Conservation (phyloP, 1,140 invertebrate genomes). For the Panulirus ornatus region DNA sequence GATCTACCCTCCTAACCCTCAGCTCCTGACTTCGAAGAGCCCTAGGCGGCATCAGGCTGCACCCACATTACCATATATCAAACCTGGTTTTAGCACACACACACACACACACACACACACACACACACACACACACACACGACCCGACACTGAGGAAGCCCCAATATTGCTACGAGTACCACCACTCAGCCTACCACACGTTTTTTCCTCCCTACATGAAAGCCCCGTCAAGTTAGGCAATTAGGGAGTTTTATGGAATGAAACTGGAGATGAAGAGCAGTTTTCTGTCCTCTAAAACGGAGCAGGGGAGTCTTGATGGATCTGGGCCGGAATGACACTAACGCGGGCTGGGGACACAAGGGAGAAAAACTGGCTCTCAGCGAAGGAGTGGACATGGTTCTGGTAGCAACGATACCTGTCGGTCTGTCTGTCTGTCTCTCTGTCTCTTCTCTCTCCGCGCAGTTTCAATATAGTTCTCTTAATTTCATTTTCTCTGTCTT, state of each 20-base stretch:
- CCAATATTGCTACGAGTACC: no score
- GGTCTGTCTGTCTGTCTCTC: neutral
- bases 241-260: conserved; percentile 40
- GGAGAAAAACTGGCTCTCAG: neutral
- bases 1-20: no score
- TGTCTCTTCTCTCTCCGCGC: neutral
- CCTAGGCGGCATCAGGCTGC: no score
- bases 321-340: neutral
- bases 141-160: neutral
- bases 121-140: neutral
- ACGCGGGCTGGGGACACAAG: neutral
- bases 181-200: neutral
- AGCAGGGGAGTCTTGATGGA: conserved; percentile 5
- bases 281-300: conserved; percentile 5
- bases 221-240: conserved; percentile 17
- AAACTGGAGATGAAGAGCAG: conserved; percentile 9
- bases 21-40: no score
- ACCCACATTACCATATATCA: no score
- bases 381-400: neutral
- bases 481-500: neutral
- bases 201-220: neutral
- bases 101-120: neutral
- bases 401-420: no score
- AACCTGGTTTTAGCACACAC: no score
- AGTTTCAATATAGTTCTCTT: neutral